Evolutionary conservation across 2,888 invertebrate species (phyloP).

Genomic region (Apamea crenata): DNA sequence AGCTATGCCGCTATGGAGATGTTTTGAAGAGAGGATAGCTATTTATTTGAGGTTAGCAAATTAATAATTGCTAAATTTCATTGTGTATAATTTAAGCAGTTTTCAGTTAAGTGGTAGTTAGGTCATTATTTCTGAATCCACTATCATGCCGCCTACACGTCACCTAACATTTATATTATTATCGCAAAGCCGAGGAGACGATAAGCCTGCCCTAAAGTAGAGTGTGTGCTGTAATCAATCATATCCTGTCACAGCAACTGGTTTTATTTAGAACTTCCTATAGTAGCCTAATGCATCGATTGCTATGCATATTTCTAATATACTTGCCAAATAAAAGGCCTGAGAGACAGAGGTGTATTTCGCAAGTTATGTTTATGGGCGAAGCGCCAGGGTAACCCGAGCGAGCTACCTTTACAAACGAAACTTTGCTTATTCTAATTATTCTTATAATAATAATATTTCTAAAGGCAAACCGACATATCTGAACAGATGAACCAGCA

Average conservation of each 20-base stretch:
- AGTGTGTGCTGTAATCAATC: slow-evolving; percentile 54
- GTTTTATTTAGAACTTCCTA: slow-evolving; percentile 18
- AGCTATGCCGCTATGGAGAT: neutral
- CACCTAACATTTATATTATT: slow-evolving; percentile 9
- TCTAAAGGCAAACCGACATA: too few species aligned
- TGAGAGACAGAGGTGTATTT: neutral
- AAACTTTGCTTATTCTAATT: too few species aligned
- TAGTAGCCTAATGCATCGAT: neutral
- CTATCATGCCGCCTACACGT: slow-evolving; percentile 13
- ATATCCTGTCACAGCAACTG: slow-evolving; percentile 42
- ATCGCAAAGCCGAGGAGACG: slow-evolving; percentile 35
- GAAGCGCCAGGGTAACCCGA: neutral
- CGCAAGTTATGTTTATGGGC: neutral
- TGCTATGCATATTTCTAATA: slow-evolving; percentile 15
- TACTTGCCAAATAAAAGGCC: neutral
- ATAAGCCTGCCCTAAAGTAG: slow-evolving; percentile 55
- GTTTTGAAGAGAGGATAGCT: neutral
- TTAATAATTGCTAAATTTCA: neutral
- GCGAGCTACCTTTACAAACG: too few species aligned
- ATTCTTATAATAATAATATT: too few species aligned
- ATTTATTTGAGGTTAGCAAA: neutral
- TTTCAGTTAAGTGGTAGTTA: neutral
- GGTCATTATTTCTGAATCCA: slow-evolving; percentile 24
- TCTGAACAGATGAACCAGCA: too few species aligned
- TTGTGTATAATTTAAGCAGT: neutral